These are phyloP conservation scores for Agriopis marginaria DNA, from an alignment of 2,888 invertebrate genomes.

Conservation along the genomic window DNA sequence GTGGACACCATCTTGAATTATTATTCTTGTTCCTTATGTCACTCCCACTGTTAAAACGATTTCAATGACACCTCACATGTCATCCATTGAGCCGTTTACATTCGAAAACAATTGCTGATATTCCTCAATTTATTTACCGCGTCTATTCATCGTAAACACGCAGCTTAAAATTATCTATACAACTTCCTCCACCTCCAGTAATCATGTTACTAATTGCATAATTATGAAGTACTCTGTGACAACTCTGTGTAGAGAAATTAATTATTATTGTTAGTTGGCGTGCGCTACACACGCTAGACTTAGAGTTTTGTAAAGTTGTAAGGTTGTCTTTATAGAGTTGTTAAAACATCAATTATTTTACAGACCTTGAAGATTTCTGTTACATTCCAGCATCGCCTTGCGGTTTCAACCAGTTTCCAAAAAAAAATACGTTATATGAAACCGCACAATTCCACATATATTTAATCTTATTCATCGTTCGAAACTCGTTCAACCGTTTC, in stretches of 20 bases:
- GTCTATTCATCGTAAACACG: neutral
- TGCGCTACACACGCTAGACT: slow-evolving; percentile 15
- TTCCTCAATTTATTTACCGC: neutral
- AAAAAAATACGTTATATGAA: too few relatives aligned
- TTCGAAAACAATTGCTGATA: too few relatives aligned
- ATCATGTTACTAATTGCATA: slow-evolving; percentile 35
- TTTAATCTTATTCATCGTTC: too few relatives aligned
- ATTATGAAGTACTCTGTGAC: slow-evolving; percentile 34
- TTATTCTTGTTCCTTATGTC: too few relatives aligned
- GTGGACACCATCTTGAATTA: too few relatives aligned
- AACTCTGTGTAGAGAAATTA: slow-evolving; percentile 30
- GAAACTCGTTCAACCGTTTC: too few relatives aligned
- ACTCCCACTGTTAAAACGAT: too few relatives aligned
- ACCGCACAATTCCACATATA: too few relatives aligned
- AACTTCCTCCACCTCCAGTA: slow-evolving; percentile 29
- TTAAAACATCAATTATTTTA: neutral
- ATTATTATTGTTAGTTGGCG: slow-evolving; percentile 23
- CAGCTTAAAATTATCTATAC: slow-evolving; percentile 15
- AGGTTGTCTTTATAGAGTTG: slow-evolving; percentile 24
- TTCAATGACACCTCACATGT: too few relatives aligned
- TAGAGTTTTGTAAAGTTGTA: slow-evolving; percentile 8
- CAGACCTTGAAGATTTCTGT: neutral
- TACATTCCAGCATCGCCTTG: too few relatives aligned
- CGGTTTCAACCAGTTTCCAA: too few relatives aligned
- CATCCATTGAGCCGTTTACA: too few relatives aligned